Evolutionary conservation across 2,113 vertebrate species (phyloP).

Genomic region (Oncorhynchus clarkii): DNA sequence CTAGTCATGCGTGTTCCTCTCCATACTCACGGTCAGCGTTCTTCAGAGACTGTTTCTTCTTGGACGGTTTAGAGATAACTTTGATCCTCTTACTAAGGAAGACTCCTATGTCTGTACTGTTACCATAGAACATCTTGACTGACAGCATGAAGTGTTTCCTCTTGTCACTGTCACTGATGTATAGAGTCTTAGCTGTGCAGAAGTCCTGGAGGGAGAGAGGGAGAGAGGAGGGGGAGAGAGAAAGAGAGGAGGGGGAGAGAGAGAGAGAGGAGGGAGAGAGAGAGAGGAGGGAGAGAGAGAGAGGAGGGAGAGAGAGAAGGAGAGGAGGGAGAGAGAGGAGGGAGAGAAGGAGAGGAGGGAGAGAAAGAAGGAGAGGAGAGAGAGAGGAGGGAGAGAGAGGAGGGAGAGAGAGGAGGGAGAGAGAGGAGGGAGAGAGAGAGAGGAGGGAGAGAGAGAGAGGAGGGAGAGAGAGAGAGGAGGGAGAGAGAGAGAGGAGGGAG

Average conservation of each 20-base stretch:
- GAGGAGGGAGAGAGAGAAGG: too few species aligned
- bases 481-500: too few species aligned
- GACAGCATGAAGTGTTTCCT: constrained; percentile 98
- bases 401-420: fast-evolving
- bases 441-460: too few species aligned
- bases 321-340: too few species aligned
- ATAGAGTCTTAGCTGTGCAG: constrained; percentile 96
- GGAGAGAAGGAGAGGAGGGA: too few species aligned
- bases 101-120: constrained; percentile 93
- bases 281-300: too few species aligned
- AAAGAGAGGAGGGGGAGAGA: too few species aligned
- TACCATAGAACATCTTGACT: constrained; percentile 96
- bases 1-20: not conserved
- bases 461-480: fast-evolving
- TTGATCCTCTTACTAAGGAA: constrained; percentile 97
- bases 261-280: too few species aligned
- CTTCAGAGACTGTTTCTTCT: constrained; percentile 97
- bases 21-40: constrained; percentile 90
- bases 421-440: constrained; percentile 32
- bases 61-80: constrained; percentile 97
- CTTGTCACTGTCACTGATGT: constrained; percentile 97
- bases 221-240: too few species aligned
- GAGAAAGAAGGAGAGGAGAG: too few species aligned
- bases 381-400: too few species aligned
- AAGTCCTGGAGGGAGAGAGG: constrained; percentile 78